Evolutionary conservation across 2,113 vertebrate genomes (phyloP).

Genomic region (Oryzias curvinotus): DNA sequence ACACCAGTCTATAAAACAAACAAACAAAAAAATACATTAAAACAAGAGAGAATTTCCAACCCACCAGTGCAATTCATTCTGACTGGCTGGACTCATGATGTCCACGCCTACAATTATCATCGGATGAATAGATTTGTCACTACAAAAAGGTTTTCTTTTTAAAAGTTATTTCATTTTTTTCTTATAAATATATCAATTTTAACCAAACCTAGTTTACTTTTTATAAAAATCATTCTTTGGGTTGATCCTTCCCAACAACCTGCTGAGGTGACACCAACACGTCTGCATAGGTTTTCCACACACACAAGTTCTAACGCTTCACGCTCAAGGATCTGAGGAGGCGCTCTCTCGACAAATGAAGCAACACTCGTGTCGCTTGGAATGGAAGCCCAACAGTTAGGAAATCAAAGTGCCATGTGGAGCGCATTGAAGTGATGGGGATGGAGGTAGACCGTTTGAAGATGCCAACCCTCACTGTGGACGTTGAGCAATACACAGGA

Average conservation of each 20-base stretch:
- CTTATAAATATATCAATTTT: slow-evolving; percentile 78
- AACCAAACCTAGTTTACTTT: slow-evolving; percentile 57
- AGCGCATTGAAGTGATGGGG: slow-evolving; percentile 46
- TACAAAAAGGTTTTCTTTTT: slow-evolving; percentile 70
- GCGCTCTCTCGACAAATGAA: slow-evolving; percentile 9
- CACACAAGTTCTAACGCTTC: slow-evolving; percentile 41
- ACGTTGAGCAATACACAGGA: slow-evolving; percentile 20
- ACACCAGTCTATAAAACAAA: slow-evolving; percentile 18
- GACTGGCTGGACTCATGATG: slow-evolving; percentile 21
- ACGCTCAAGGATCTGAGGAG: slow-evolving; percentile 28
- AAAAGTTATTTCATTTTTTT: slow-evolving; percentile 71
- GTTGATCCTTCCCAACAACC: slow-evolving; percentile 73
- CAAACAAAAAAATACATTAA: slow-evolving; percentile 2
- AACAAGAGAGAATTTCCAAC: slow-evolving; percentile 3
- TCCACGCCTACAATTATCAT: slow-evolving; percentile 38
- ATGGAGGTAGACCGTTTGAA: slow-evolving; percentile 66
- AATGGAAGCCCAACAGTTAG: slow-evolving; percentile 60
- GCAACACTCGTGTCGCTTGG: slow-evolving; percentile 32
- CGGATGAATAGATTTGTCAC: slow-evolving; percentile 45
- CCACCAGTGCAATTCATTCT: slow-evolving; percentile 7
- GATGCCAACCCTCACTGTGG: slow-evolving; percentile 14
- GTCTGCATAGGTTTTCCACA: slow-evolving; percentile 78
- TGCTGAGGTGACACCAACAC: slow-evolving; percentile 66
- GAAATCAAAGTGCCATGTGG: slow-evolving; percentile 59
- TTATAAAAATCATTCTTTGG: slow-evolving; percentile 77